A percentile compares a stretch with the other conserved stretches of the same genome.
phyloP scores from a whole-genome alignment of 2,113 vertebrate species.

The Terrapene triunguis region DNA sequence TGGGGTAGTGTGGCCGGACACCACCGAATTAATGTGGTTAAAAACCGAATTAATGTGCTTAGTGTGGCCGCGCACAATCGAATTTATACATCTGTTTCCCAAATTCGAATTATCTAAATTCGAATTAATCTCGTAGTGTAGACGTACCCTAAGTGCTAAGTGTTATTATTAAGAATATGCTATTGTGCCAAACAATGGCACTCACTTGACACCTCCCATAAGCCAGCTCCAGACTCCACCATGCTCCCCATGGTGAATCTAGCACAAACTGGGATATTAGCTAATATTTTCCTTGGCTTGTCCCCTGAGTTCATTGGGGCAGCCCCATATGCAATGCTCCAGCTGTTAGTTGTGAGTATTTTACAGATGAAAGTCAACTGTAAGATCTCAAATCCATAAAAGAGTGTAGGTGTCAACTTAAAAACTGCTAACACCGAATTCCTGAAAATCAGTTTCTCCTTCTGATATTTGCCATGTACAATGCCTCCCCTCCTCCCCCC shows the following conservation, averaged over 20 bases:
- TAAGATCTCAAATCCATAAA: constrained; percentile 41
- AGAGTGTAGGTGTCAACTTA: neutral
- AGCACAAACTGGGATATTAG: neutral
- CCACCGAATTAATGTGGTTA: no score
- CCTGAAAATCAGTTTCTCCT: constrained; percentile 41
- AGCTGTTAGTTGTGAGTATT: neutral
- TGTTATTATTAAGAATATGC: neutral
- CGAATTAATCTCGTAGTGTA: no score
- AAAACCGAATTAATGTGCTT: no score
- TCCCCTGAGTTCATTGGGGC: constrained; percentile 4
- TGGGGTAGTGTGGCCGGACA: no score
- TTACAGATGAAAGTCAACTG: constrained; percentile 11
- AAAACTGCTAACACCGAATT: constrained; percentile 44
- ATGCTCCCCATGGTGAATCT: neutral
- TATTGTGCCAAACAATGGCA: neutral
- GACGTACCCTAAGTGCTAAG: no score
- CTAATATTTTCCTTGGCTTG: neutral
- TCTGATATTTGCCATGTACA: constrained; percentile 33
- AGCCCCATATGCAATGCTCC: neutral
- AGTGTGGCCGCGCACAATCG: no score
- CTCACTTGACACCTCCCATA: neutral
- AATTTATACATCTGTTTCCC: no score
- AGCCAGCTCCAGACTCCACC: neutral
- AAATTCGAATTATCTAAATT: no score
- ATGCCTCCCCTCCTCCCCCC: no score